These are phyloP conservation scores for Todiramphus saurophagus DNA, from an alignment of 2,113 vertebrate genomes.

Conservation along the genomic window DNA sequence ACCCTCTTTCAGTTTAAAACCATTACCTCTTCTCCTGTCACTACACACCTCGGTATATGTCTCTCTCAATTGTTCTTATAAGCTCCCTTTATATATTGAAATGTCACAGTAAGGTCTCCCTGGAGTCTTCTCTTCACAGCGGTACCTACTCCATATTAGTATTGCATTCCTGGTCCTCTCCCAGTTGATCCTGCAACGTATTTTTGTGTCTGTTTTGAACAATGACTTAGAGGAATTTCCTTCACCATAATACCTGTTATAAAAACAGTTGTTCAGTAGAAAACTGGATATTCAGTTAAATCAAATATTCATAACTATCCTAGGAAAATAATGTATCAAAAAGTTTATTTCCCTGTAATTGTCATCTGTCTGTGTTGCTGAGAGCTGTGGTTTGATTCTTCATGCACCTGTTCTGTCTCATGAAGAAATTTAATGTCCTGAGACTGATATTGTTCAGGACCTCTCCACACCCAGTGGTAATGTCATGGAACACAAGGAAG, in stretches of 20 bases:
- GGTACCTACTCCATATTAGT: neutral
- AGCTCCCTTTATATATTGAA: neutral
- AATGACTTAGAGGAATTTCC: neutral
- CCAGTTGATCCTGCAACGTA: neutral
- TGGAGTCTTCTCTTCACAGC: neutral
- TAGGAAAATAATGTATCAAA: neutral
- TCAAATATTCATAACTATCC: neutral
- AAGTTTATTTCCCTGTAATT: neutral
- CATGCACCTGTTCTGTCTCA: neutral
- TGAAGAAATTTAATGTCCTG: neutral
- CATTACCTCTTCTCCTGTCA: neutral
- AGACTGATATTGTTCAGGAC: neutral
- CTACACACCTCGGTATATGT: neutral
- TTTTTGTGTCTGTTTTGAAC: neutral
- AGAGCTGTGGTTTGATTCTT: neutral
- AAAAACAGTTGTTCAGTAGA: neutral
- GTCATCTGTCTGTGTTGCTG: neutral
- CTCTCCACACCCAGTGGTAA: neutral
- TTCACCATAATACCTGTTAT: neutral
- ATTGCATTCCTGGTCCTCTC: neutral
- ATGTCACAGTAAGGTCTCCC: neutral
- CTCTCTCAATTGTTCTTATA: neutral
- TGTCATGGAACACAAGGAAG: neutral
- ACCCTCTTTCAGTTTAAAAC: neutral
- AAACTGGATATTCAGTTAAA: neutral